A percentile compares a stretch with the other conserved stretches of the same genome.
These are phyloP conservation scores for Drosophila albomicans DNA, from an alignment of 1,140 invertebrate species.

Conservation along the genomic window DNA sequence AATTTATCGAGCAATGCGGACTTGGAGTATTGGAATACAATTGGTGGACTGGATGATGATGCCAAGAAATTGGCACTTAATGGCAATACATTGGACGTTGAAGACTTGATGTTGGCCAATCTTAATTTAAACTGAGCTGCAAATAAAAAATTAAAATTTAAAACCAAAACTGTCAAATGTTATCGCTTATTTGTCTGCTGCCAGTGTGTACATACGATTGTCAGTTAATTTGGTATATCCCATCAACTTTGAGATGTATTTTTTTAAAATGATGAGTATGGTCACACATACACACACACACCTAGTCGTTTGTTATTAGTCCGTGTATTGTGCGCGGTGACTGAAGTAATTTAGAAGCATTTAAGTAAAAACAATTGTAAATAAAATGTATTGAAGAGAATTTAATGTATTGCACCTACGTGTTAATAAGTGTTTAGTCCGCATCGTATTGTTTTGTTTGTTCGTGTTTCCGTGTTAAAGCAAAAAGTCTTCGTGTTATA, in stretches of 20 bases:
- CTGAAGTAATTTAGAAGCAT: conserved; percentile 25
- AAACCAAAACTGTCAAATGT: conserved; percentile 3
- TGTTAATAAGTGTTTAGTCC: conserved; percentile 29
- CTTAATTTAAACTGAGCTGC: conserved; percentile 25
- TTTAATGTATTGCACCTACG: conserved; percentile 33
- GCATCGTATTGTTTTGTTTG: conserved; percentile 19
- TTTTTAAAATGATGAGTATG: no score
- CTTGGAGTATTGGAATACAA: conserved; percentile 48
- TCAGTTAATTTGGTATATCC: conserved; percentile 6
- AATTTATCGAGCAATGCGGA: conserved; percentile 47
- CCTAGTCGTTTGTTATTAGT: conserved; percentile 52
- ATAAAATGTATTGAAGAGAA: conserved; percentile 42
- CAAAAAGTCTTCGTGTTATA: conserved; percentile 37
- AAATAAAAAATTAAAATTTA: conserved; percentile 5
- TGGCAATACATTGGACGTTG: conserved; percentile 49
- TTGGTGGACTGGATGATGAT: conserved; percentile 73
- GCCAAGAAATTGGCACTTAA: conserved; percentile 69
- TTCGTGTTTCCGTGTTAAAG: conserved; percentile 22
- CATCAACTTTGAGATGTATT: no score
- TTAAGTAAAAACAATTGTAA: conserved; percentile 25
- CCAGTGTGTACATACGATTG: conserved; percentile 44
- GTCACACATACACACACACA: no score
- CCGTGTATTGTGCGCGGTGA: conserved; percentile 35
- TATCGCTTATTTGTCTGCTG: neutral
- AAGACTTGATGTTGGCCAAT: conserved; percentile 46